Evolutionary conservation across 2,888 invertebrate species (phyloP), one percentile per base, ranked within the genome.

Genomic region (Agrotis segetum): DNA sequence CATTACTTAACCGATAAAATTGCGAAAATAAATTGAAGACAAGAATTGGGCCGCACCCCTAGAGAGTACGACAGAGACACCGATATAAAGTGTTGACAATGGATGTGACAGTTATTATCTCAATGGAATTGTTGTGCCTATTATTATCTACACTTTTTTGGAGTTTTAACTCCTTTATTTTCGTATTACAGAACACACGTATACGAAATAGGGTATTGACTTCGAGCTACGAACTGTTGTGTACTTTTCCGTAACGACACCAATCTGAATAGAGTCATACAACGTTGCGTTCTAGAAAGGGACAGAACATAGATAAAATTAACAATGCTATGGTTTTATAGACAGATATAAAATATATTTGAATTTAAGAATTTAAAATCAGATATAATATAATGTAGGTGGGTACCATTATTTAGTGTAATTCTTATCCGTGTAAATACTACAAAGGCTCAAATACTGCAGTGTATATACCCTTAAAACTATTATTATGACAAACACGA

Each of bases 1-100:
- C 61, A 82, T 74, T 73, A 74, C 62, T 74, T 70, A 46, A 58
- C 64, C 67, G 56, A 75, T 68, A 58, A 79, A 72, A 82, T 66
- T 65, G 67, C 71, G 55, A 56, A 75, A 72, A 82, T 84, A 77
- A 72, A 83, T 82, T 77, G 62, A 66, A 71, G 62, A 71, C 58
- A 68, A 24, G 67, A 83, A 81, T 71, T 78, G 73, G 81, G 68
- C 70, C 70, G 59, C 34, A 55, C 60, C 53, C 44, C 64, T 13
- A n/a, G 73, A 55, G 73, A 17, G 59, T 14, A 29, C 40, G 40
- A 53, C 56, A 73, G 64, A 58, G 7, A 34, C 64, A 29, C 66
- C 13, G 56, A 78, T 50, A 44, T 50, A 63, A 47, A 61, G 55
- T 46, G 49, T 29, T 17, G 50, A 59, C 55, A 29, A 63, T 78